Conservation (phyloP, 2,888 invertebrate genomes). For the Standfussiana lucernea region DNA sequence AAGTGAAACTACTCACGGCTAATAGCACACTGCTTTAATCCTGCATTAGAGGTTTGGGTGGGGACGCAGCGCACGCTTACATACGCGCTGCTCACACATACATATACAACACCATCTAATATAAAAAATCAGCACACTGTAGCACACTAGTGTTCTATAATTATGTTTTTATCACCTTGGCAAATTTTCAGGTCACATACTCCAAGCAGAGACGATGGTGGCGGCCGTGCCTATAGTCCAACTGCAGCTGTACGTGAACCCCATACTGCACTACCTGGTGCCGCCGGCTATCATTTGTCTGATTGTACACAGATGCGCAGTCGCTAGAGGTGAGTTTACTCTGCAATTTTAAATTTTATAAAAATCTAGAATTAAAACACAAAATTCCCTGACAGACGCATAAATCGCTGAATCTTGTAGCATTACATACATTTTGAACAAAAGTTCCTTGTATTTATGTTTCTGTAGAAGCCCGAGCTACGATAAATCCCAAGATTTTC, state of each 20-base stretch:
- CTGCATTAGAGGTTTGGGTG: too few species aligned
- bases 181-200: slow-evolving; percentile 89
- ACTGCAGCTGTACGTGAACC: slow-evolving; percentile 94
- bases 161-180: neutral
- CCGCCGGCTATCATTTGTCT: slow-evolving; percentile 91
- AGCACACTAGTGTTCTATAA: too few species aligned
- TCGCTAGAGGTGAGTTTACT: slow-evolving; percentile 69
- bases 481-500: neutral
- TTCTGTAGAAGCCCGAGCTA: neutral
- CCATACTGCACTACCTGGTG: slow-evolving; percentile 92
- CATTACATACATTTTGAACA: too few species aligned
- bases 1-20: too few species aligned
- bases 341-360: neutral
- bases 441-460: neutral
- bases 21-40: too few species aligned
- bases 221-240: slow-evolving; percentile 93
- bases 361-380: neutral
- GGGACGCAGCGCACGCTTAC: too few species aligned
- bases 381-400: neutral
- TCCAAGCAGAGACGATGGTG: slow-evolving; percentile 92
- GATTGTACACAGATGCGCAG: slow-evolving; percentile 65
- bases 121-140: too few species aligned
- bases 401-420: neutral
- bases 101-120: too few species aligned
- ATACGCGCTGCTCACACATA: too few species aligned